Evolutionary conservation across 2,113 vertebrate species (phyloP).

Genomic region (Saccopteryx bilineata): DNA sequence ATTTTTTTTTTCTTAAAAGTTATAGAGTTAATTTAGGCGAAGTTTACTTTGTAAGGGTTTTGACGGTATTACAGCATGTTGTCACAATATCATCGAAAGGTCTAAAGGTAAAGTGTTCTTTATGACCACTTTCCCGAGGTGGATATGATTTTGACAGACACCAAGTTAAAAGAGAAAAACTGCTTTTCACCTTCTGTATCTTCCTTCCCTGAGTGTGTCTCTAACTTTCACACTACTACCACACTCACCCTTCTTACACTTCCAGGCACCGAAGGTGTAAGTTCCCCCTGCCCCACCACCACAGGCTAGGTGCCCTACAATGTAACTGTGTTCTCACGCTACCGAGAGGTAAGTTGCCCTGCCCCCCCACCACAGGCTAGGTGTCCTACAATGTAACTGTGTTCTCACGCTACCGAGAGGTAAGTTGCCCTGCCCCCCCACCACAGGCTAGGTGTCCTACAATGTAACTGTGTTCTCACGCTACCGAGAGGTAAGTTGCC

Average conservation of each 20-base stretch:
- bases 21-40: background rate
- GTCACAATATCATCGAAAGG: background rate
- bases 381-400: background rate
- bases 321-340: background rate
- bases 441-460: background rate
- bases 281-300: background rate
- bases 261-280: background rate
- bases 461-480: background rate
- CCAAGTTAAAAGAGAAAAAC: background rate
- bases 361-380: background rate
- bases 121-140: background rate
- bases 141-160: conserved; percentile 72
- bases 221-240: background rate
- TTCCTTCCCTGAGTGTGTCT: background rate
- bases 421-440: background rate
- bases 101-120: conserved; percentile 51
- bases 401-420: background rate
- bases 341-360: too few species aligned
- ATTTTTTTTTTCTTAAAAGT: background rate
- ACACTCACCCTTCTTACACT: background rate
- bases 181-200: background rate
- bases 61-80: conserved; percentile 72
- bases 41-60: background rate
- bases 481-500: background rate
- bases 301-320: background rate